These are phyloP conservation scores for Anseranas semipalmata DNA, from an alignment of 2,113 vertebrate genomes.

Conservation along the genomic window DNA sequence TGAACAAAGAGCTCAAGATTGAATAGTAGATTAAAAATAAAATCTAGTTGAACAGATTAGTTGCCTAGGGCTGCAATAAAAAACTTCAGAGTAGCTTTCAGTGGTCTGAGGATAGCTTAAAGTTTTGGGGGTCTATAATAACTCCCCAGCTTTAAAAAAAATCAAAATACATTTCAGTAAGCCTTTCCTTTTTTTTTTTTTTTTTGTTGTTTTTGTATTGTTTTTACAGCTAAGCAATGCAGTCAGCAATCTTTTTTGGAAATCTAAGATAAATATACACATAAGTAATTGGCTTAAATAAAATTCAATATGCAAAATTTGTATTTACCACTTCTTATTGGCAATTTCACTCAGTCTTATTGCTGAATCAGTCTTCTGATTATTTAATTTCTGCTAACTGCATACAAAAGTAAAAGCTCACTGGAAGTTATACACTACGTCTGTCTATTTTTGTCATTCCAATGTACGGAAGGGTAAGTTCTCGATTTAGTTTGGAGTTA, in stretches of 20 bases:
- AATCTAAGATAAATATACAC: not conserved
- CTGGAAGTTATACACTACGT: not conserved
- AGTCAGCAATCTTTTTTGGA: not conserved
- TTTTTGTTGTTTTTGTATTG: not conserved
- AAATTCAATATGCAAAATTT: slow-evolving; percentile 25
- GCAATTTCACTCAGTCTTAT: not conserved
- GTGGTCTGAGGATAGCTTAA: not conserved
- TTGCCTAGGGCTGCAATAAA: not conserved
- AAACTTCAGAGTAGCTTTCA: not conserved
- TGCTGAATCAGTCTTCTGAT: slow-evolving; percentile 23
- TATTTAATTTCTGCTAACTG: slow-evolving; percentile 53
- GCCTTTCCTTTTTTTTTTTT: not conserved
- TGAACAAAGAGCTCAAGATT: not conserved
- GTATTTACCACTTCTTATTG: slow-evolving; percentile 15
- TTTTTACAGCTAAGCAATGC: not conserved
- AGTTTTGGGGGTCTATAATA: not conserved
- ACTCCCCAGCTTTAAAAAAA: not conserved
- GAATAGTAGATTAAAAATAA: not conserved
- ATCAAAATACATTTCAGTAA: not conserved
- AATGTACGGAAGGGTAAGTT: not conserved
- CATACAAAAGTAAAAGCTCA: slow-evolving; percentile 35
- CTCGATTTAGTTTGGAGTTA: slow-evolving; percentile 59
- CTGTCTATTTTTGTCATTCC: slow-evolving; percentile 39
- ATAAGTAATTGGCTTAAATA: slow-evolving; percentile 16
- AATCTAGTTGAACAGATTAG: not conserved